Percentiles rank a stretch among this genome's conserved stretches.
These are phyloP conservation scores for Lamellibrachia satsuma DNA, from an alignment of 2,888 invertebrate species.

Conservation along the genomic window DNA sequence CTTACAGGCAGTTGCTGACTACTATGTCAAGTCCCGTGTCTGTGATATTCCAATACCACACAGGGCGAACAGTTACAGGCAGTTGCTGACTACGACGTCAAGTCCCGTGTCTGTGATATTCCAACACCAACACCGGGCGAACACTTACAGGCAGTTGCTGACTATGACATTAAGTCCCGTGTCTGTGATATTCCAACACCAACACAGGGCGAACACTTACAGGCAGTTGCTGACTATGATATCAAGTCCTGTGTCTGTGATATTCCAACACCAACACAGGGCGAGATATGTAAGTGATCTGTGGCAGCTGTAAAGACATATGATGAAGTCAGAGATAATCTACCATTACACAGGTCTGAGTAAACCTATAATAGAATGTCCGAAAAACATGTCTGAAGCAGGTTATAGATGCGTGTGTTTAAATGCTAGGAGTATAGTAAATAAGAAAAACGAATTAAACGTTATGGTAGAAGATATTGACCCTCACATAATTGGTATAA, in stretches of 20 bases:
- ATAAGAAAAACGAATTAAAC: too few species aligned
- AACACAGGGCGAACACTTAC: conserved; percentile 45
- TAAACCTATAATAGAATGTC: too few species aligned
- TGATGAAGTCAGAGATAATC: neutral
- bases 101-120: conserved; percentile 49
- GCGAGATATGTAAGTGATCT: conserved; percentile 39
- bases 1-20: conserved; percentile 49
- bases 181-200: conserved; percentile 55
- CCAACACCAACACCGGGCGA: conserved; percentile 51
- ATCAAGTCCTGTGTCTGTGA: conserved; percentile 49
- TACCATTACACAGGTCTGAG: neutral
- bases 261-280: conserved; percentile 53
- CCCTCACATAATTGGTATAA: too few species aligned
- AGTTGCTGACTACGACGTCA: conserved; percentile 47
- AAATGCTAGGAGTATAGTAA: too few species aligned
- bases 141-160: conserved; percentile 47
- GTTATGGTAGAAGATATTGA: too few species aligned
- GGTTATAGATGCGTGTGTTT: too few species aligned
- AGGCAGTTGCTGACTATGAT: conserved; percentile 48
- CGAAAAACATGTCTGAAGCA: too few species aligned
- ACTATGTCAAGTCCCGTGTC: conserved; percentile 48
- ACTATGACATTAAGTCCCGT: conserved; percentile 47
- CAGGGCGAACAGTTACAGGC: too few species aligned
- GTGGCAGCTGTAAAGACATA: conserved; percentile 45
- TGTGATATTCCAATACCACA: conserved; percentile 56